These are phyloP conservation scores for Lepidonotus clava DNA, from an alignment of 2,888 invertebrate species.

Conservation along the genomic window DNA sequence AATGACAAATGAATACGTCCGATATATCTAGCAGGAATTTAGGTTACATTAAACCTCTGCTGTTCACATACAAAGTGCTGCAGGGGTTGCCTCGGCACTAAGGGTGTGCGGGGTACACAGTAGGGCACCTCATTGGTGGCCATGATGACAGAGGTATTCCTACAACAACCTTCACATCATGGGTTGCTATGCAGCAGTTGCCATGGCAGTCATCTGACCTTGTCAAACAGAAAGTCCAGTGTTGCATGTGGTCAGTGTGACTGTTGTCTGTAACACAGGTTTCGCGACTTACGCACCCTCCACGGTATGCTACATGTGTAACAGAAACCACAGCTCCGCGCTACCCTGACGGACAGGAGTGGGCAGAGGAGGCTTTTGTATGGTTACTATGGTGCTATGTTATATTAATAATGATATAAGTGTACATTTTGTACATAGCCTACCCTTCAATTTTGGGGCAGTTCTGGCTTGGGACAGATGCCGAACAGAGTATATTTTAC, in stretches of 20 bases:
- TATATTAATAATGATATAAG: not conserved
- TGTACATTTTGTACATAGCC: slow-evolving; percentile 18
- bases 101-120: no score
- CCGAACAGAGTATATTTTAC: slow-evolving; percentile 18
- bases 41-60: no score
- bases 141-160: no score
- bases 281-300: not conserved
- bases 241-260: not conserved
- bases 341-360: no score
- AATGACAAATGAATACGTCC: no score
- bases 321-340: no score
- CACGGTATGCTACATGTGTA: not conserved
- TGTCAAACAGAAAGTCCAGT: not conserved
- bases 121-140: no score
- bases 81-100: no score
- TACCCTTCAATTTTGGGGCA: not conserved
- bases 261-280: not conserved
- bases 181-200: no score
- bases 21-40: no score
- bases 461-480: not conserved
- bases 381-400: slow-evolving; percentile 1
- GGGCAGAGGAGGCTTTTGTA: not conserved
- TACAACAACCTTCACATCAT: no score
- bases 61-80: no score
- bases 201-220: not conserved